Conservation (phyloP, 1,140 invertebrate genomes). For the Brachionus rubens region DNA sequence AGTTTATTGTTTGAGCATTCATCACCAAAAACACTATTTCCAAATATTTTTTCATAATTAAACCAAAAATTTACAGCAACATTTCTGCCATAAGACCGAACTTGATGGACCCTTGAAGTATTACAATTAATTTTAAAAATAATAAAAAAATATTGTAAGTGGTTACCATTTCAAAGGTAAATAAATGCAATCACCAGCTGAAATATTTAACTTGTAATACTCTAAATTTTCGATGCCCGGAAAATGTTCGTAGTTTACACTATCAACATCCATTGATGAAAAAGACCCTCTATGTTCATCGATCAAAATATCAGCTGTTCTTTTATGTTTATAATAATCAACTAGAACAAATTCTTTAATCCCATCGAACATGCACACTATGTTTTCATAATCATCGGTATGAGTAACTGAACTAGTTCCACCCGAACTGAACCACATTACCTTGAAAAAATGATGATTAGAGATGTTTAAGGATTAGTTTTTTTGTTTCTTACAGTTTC, state of each 20-base stretch:
- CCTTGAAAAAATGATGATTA: constrained; percentile 10
- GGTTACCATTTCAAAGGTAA: constrained; percentile 56
- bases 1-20: constrained; percentile 33
- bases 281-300: constrained; percentile 3
- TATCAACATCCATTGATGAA: constrained; percentile 30
- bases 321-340: constrained; percentile 53
- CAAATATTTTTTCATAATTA: constrained; percentile 43
- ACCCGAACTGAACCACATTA: constrained; percentile 59
- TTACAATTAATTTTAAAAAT: not conserved
- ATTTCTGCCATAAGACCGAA: constrained; percentile 56
- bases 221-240: constrained; percentile 51
- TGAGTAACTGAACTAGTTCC: constrained; percentile 59
- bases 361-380: constrained; percentile 57
- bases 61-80: constrained; percentile 59
- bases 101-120: constrained; percentile 56
- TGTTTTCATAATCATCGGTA: constrained; percentile 57
- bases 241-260: constrained; percentile 54
- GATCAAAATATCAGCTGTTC: constrained; percentile 50
- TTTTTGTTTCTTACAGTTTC: constrained; percentile 43
- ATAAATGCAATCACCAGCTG: constrained; percentile 58
- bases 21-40: not conserved
- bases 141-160: too few species aligned
- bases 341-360: constrained; percentile 55
- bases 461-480: too few species aligned
- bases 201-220: constrained; percentile 52